phyloP scores from a whole-genome alignment of 2,797 vertebrate genomes.

The Leptodactylus fallax region DNA sequence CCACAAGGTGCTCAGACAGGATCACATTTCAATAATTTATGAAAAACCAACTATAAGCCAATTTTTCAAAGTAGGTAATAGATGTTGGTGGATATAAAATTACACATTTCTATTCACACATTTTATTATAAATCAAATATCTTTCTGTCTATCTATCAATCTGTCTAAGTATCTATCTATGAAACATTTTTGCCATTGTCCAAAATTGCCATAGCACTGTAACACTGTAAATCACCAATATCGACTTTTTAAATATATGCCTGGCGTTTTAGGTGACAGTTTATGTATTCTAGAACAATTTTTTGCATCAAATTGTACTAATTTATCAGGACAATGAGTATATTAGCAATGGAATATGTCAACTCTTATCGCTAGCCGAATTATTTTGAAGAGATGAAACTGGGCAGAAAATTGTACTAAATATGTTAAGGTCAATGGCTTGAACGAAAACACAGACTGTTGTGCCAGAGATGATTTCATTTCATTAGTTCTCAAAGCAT shows the following conservation, averaged over 20 bases:
- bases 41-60: no score
- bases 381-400: constrained; percentile 50
- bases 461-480: constrained; percentile 39
- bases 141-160: no score
- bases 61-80: no score
- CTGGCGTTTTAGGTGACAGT: not conserved
- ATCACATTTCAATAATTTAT: no score
- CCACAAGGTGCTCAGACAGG: no score
- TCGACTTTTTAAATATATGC: not conserved
- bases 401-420: constrained; percentile 44
- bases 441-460: constrained; percentile 27
- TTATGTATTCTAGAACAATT: constrained; percentile 9
- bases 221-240: not conserved
- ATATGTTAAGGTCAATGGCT: constrained; percentile 51
- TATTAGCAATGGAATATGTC: constrained; percentile 42
- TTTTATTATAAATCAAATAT: no score
- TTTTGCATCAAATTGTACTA: constrained; percentile 16
- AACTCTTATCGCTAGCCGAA: constrained; percentile 32
- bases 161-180: no score
- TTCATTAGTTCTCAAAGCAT: constrained; percentile 20
- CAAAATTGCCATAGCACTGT: not conserved
- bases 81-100: no score
- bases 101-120: no score
- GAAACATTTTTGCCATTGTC: no score
- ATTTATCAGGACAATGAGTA: constrained; percentile 50